Base-by-base conservation (phyloP, 2,113 vertebrate genomes). In the Alligator sinensis region DNA sequence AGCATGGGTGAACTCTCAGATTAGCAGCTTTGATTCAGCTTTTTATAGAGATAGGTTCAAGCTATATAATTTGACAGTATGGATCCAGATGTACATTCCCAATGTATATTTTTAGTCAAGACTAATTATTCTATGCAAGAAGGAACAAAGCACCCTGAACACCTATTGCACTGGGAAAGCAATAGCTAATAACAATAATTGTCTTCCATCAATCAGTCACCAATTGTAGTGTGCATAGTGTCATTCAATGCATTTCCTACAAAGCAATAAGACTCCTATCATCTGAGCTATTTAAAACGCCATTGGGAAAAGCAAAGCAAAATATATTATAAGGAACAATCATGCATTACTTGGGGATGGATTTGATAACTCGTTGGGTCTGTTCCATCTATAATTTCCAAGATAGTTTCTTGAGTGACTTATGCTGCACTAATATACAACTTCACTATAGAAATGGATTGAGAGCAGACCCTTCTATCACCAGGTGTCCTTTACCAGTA, bases 401-500 rank as follows among this genome's bases (percentile, higher is more conserved):
- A 38, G 79, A 91, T 91, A 84, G n/a, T 8, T 94, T 94, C 88
- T 93, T 93, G 84, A 95, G 82, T 91, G 86, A 96, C 81, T 95
- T 96, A 95, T 30, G 60, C 72, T 88, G 34, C 79, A 82, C 59
- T 91, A 80, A 96, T 93, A 91, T 95, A 66, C 84, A 66, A 38
- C 77, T 81, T 28, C 12, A 8, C 2, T 83, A 88, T 6, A 94
- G 84, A 93, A 92, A 95, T 60, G 10, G 80, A 87, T 93, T 96
- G 80, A 88, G 63, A 94, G 79, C 60, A 96, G 95, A 86, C 94
- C 91, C 93, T 91, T 96, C 90, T 92, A 38, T 74, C 89, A 58
- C 94, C 89, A 94, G 94, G 95, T 96, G 95, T 91, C 57, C 66
- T 87, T 95, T 97, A 57, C 60, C 57, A 87, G 81, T 88, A 96